Evolutionary conservation across 2,888 invertebrate genomes (phyloP), one percentile per base, ranked within the genome.

Genomic region (Spicauda simplicius): DNA sequence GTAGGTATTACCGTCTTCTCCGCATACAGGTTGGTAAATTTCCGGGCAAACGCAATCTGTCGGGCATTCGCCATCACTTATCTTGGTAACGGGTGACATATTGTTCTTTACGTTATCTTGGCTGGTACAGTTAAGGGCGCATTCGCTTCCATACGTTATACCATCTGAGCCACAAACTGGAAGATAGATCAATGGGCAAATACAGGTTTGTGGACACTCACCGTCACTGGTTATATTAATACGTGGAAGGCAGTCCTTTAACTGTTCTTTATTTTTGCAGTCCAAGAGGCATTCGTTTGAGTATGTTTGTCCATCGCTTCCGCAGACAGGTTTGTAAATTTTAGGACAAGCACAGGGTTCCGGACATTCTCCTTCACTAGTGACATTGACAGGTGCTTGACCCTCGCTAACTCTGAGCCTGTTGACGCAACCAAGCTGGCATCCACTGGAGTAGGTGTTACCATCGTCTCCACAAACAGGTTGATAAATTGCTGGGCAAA

Each of bases 271-370:
- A 48, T 71, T 74, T 33, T 62, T 54, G 68, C 69, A 71, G n/a
- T n/a, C n/a, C n/a, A n/a, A n/a, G n/a, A n/a, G n/a, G n/a, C n/a
- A n/a, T n/a, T n/a, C n/a, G n/a, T n/a, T n/a, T n/a, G n/a, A n/a
- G n/a, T n/a, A 82, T 0, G 79, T 80, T 19, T 71, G 71, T 1
- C 70, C 73, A 37, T 81, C 79, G 25, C 69, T 73, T 0, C 74
- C 80, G 55, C 82, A 82, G 1, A 80, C 74, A 0, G 77, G 76
- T 12, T 67, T 33, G 20, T 64, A 71, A 0, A 58, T 48, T 10
- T 54, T n/a, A 1, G 71, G 41, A 54, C 76, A 76, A 2, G 18
- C n/a, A 20, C 74, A 75, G 2, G 33, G 6, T 41, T 10, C 37
- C 7, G 45, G 64, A 53, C 74, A 72, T 19, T 70, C 62, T 0